A percentile compares a stretch with the other conserved stretches of the same genome.
Conservation (phyloP, 2,113 vertebrate genomes). For the Pagrus major region DNA sequence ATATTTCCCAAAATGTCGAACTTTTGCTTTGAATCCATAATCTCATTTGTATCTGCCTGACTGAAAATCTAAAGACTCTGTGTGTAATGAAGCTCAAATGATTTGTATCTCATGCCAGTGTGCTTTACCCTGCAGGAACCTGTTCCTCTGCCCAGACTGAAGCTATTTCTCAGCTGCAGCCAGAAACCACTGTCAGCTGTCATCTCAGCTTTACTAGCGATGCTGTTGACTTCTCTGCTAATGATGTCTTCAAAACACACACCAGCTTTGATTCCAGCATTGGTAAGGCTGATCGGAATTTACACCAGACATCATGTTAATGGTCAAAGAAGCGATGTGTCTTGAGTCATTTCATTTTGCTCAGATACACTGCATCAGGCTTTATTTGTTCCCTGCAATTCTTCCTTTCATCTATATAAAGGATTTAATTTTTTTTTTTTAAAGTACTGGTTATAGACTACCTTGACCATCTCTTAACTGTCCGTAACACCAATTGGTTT, state of each 20-base stretch:
- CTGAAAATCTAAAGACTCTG: neutral
- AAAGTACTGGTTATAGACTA: neutral
- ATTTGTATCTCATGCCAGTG: neutral
- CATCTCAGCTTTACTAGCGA: slow-evolving; percentile 87
- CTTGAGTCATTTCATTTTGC: neutral
- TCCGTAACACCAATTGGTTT: neutral
- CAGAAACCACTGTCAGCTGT: slow-evolving; percentile 89
- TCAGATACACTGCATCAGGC: neutral
- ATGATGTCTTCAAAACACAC: slow-evolving; percentile 86
- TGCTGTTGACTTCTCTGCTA: slow-evolving; percentile 85
- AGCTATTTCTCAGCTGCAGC: slow-evolving; percentile 84
- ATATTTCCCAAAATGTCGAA: neutral
- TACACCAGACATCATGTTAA: neutral
- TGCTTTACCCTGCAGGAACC: slow-evolving; percentile 80
- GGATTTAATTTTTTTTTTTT: no score
- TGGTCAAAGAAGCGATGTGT: neutral
- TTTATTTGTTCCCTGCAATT: neutral
- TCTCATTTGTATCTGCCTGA: neutral
- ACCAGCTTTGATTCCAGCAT: slow-evolving; percentile 86
- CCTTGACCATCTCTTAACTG: neutral
- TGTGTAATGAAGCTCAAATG: neutral
- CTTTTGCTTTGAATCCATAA: neutral
- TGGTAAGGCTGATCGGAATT: slow-evolving; percentile 79
- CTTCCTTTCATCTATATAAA: neutral
- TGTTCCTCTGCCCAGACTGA: slow-evolving; percentile 88